Percentiles rank a stretch among this genome's conserved stretches.
Evolutionary conservation across 2,797 vertebrate genomes (phyloP).

Genomic region (Cheracebus regulus): DNA sequence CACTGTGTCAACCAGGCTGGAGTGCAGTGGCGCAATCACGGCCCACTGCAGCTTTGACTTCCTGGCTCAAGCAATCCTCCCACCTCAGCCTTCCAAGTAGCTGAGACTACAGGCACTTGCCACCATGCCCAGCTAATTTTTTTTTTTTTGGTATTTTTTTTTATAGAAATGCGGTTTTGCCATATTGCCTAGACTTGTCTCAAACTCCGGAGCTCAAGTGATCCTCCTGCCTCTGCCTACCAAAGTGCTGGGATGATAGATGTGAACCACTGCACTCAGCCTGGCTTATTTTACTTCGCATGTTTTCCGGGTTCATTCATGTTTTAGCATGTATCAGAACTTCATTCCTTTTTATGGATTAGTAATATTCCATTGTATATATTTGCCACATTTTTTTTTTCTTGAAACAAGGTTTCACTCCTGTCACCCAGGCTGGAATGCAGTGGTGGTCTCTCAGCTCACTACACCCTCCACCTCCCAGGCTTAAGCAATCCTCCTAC

Average conservation of each 20-base stretch:
- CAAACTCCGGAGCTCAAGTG: background rate
- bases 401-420: too few relatives aligned
- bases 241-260: background rate
- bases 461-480: too few relatives aligned
- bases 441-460: too few relatives aligned
- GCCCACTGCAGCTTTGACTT: background rate
- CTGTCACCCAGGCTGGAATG: too few relatives aligned
- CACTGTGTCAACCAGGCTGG: background rate
- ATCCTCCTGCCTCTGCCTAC: background rate
- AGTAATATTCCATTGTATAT: background rate
- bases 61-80: background rate
- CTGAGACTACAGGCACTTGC: background rate
- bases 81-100: background rate
- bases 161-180: background rate
- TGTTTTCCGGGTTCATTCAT: background rate
- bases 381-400: background rate
- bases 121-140: background rate
- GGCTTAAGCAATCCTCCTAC: too few relatives aligned
- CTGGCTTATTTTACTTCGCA: background rate
- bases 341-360: background rate
- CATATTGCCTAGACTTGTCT: background rate
- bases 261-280: background rate
- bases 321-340: constrained; percentile 6
- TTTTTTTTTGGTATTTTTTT: background rate
- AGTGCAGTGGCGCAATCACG: background rate